A percentile compares a stretch with the other conserved stretches of the same genome.
These are phyloP conservation scores for Alca torda DNA, from an alignment of 2,797 vertebrate species.

Conservation along the genomic window DNA sequence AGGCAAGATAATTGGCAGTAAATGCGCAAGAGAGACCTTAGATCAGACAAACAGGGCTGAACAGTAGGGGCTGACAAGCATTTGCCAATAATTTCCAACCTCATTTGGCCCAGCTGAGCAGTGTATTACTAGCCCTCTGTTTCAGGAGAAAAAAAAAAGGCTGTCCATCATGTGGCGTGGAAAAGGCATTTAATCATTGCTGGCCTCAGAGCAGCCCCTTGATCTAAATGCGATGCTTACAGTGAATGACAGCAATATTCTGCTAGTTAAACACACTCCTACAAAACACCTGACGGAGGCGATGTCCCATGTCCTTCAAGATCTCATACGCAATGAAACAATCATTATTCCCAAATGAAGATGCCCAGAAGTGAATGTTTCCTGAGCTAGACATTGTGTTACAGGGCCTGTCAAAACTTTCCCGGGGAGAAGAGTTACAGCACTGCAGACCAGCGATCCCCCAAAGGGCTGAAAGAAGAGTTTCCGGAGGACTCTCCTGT, in stretches of 20 bases:
- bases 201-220: neutral
- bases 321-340: rapidly evolving
- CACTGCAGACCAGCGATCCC: neutral
- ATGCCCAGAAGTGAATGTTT: neutral
- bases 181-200: neutral
- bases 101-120: neutral
- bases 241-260: neutral
- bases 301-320: neutral
- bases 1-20: neutral
- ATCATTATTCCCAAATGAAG: neutral
- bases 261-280: neutral
- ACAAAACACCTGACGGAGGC: neutral
- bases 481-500: neutral
- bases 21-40: neutral
- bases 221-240: neutral
- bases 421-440: neutral
- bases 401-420: neutral
- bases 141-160: neutral
- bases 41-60: neutral
- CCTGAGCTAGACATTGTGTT: neutral
- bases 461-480: neutral
- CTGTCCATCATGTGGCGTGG: rapidly evolving
- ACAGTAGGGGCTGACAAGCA: neutral
- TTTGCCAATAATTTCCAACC: neutral
- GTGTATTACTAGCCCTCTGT: neutral